Evolutionary conservation across 1,140 invertebrate species (phyloP).

Genomic region (Orchestia grillus): DNA sequence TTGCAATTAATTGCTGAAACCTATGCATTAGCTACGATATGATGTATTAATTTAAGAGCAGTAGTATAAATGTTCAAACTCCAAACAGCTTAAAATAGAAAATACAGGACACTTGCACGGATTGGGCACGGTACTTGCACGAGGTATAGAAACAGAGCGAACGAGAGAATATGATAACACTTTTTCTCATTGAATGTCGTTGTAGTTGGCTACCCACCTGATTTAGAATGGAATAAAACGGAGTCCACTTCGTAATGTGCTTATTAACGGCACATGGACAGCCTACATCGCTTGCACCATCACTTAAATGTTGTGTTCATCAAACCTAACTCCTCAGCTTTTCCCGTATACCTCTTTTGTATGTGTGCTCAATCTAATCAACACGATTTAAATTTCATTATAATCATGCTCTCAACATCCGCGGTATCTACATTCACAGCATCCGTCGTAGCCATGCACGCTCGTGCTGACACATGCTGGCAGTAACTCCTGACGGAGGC

Average conservation of each 20-base stretch:
- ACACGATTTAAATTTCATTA: neutral
- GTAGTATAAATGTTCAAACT: too few species aligned
- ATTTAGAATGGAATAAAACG: neutral
- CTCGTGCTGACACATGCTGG: neutral
- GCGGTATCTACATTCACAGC: neutral
- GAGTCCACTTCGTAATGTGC: too few species aligned
- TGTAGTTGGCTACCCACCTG: neutral
- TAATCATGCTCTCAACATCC: neutral
- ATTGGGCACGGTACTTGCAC: neutral
- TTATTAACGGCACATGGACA: too few species aligned
- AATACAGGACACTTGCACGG: neutral
- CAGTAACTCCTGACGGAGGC: neutral
- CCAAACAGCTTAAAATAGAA: neutral
- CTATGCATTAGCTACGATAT: too few species aligned
- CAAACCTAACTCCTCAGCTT: neutral
- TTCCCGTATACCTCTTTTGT: neutral
- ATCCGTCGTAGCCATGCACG: neutral
- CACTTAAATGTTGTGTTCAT: neutral
- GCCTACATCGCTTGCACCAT: neutral
- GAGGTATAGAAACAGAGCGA: neutral
- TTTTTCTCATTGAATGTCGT: neutral
- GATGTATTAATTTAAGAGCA: too few species aligned
- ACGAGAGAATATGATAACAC: neutral
- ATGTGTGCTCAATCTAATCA: neutral
- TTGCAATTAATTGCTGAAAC: too few species aligned